Conservation (phyloP, 2,113 vertebrate genomes). For the Pteronura brasiliensis region DNA sequence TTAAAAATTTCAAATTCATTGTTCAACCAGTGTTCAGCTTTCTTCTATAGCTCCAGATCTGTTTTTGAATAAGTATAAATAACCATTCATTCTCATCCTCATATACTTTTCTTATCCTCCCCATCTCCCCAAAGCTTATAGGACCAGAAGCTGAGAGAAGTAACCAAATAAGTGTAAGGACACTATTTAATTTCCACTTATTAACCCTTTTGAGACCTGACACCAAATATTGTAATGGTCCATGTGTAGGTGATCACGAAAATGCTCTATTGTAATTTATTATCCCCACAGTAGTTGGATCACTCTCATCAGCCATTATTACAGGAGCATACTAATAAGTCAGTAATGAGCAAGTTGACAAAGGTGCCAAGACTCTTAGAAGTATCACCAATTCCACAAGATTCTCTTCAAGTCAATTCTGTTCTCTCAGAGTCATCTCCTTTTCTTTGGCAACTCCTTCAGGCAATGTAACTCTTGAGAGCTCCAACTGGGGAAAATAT, state of each 20-base stretch:
- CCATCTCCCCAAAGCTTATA: neutral
- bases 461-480: neutral
- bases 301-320: neutral
- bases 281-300: neutral
- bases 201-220: neutral
- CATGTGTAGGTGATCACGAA: neutral
- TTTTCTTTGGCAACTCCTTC: constrained; percentile 5
- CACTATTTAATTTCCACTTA: neutral
- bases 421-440: neutral
- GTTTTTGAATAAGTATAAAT: neutral
- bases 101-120: neutral
- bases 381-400: constrained; percentile 17
- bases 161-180: neutral
- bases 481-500: neutral
- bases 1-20: neutral
- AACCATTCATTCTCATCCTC: neutral
- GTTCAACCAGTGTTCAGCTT: neutral
- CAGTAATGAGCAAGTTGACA: neutral
- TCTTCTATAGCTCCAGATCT: neutral
- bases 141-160: neutral
- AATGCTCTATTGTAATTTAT: neutral
- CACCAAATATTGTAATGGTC: neutral
- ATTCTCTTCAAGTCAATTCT: neutral
- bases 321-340: neutral
- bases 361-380: constrained; percentile 3